A percentile compares a stretch with the other conserved stretches of the same genome.
These are phyloP conservation scores for Andrena haemorrhoa DNA, from an alignment of 2,888 invertebrate genomes.

Conservation along the genomic window DNA sequence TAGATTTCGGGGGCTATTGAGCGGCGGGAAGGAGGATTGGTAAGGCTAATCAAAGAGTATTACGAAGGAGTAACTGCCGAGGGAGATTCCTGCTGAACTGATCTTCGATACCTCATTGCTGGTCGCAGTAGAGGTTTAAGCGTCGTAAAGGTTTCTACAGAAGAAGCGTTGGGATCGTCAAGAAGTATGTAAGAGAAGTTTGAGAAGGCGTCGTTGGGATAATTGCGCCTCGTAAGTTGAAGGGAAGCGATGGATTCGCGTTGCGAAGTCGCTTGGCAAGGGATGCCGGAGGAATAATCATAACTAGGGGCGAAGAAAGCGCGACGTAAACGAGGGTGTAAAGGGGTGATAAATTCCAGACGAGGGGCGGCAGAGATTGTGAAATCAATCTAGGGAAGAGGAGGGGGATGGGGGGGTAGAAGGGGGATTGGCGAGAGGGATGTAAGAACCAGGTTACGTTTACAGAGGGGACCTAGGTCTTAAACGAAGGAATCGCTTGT, in stretches of 20 bases:
- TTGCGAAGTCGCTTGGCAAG: background rate
- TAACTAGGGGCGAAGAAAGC: slow-evolving; percentile 17
- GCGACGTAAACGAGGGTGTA: slow-evolving; percentile 17
- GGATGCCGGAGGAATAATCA: slow-evolving; percentile 12
- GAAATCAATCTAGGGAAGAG: background rate
- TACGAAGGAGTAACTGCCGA: no score
- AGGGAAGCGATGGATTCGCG: background rate
- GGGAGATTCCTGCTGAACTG: no score
- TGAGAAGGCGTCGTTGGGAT: background rate
- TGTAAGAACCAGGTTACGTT: background rate
- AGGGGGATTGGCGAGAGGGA: background rate
- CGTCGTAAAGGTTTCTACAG: no score
- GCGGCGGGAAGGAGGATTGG: no score
- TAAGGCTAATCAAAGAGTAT: no score
- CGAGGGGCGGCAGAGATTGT: slow-evolving; percentile 11
- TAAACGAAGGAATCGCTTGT: background rate
- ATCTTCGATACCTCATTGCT: no score
- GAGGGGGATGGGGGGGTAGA: background rate
- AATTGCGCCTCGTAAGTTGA: slow-evolving; percentile 1
- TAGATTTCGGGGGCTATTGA: no score
- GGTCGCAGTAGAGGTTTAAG: no score
- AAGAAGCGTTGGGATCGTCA: no score
- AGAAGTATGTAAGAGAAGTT: no score
- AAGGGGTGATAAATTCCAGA: slow-evolving; percentile 38
- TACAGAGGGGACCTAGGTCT: background rate